These are phyloP conservation scores for Stigmatopora argus DNA, from an alignment of 2,113 vertebrate species.

Conservation along the genomic window DNA sequence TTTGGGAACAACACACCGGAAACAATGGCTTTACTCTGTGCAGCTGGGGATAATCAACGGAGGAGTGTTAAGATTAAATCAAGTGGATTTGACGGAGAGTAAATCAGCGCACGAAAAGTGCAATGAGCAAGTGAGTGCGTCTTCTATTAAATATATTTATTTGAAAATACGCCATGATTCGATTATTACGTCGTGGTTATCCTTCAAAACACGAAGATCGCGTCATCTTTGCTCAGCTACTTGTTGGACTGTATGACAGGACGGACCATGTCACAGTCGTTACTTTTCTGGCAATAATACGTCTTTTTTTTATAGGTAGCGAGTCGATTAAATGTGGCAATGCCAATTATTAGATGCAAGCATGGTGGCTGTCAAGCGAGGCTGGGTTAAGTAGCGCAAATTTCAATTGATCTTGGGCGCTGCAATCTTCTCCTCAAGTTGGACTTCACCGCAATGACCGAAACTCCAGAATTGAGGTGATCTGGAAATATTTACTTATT, in stretches of 20 bases:
- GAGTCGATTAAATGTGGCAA: neutral
- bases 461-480: slow-evolving; percentile 64
- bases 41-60: slow-evolving; percentile 8
- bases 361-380: slow-evolving; percentile 20
- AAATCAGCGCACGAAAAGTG: neutral
- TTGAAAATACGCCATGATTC: neutral
- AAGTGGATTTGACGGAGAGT: slow-evolving; percentile 45
- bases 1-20: slow-evolving; percentile 22
- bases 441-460: slow-evolving; percentile 42
- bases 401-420: slow-evolving; percentile 6
- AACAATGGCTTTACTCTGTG: neutral
- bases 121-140: neutral
- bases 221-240: slow-evolving; percentile 34
- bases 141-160: neutral
- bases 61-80: slow-evolving; percentile 44
- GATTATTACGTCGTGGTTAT: neutral
- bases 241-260: slow-evolving; percentile 21
- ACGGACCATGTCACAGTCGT: neutral
- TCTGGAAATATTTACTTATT: slow-evolving; percentile 9
- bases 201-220: slow-evolving; percentile 13
- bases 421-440: slow-evolving; percentile 22
- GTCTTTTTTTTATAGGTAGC: neutral
- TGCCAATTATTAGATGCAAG: slow-evolving; percentile 35
- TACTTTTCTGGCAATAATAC: neutral
- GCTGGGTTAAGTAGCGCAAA: slow-evolving; percentile 29